Conservation (phyloP, 1,140 invertebrate species). For the Dreissena rostriformis region DNA sequence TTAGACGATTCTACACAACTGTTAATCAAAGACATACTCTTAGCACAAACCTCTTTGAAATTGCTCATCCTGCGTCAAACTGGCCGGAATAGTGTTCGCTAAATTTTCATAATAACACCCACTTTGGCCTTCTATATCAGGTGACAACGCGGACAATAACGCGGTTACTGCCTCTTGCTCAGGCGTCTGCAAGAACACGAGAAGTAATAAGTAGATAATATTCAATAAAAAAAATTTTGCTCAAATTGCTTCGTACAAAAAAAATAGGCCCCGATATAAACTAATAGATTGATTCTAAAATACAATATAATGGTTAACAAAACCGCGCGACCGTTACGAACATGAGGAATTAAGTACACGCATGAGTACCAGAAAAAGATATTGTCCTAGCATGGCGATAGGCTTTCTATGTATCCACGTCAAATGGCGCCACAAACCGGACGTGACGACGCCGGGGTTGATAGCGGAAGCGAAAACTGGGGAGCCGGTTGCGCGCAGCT, state of each 20-base stretch:
- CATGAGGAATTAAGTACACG: background rate
- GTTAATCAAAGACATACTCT: constrained; percentile 17
- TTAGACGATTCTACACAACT: background rate
- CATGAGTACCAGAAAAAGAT: background rate
- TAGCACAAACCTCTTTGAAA: constrained; percentile 84
- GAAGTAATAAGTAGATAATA: background rate
- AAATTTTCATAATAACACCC: constrained; percentile 87
- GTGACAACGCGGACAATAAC: constrained; percentile 88
- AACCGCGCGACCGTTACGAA: background rate
- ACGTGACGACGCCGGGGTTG: constrained; percentile 94
- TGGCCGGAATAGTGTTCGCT: constrained; percentile 81
- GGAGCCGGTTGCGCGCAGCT: constrained; percentile 85
- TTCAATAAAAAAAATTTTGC: background rate
- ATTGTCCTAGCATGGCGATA: background rate
- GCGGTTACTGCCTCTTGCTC: constrained; percentile 89
- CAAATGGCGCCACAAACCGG: constrained; percentile 88
- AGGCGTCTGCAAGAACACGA: constrained; percentile 84
- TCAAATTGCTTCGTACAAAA: background rate
- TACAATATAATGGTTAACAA: no score
- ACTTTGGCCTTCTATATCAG: constrained; percentile 87
- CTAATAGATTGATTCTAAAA: no score
- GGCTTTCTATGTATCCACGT: constrained; percentile 50
- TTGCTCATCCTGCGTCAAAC: constrained; percentile 82
- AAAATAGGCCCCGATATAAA: background rate
- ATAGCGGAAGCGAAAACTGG: constrained; percentile 88